Percentiles rank a stretch among this genome's conserved stretches.
phyloP scores from a whole-genome alignment of 2,888 invertebrate genomes.

The Melanchra persicariae region DNA sequence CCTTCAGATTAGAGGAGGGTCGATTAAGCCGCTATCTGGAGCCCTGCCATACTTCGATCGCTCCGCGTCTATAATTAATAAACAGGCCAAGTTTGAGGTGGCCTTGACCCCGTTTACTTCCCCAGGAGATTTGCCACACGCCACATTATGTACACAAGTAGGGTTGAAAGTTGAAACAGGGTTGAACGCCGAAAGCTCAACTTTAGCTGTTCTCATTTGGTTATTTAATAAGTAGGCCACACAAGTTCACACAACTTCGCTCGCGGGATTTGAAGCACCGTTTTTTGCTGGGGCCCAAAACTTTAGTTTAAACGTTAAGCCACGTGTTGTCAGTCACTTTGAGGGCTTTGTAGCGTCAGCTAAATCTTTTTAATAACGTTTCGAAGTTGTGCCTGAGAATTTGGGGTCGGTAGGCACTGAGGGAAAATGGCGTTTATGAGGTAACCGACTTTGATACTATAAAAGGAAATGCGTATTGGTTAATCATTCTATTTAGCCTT shows the following conservation, averaged over 20 bases:
- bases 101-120: slow-evolving; percentile 33
- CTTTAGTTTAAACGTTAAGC: not conserved
- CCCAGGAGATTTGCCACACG: slow-evolving; percentile 12
- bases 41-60: slow-evolving; percentile 24
- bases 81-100: slow-evolving; percentile 31
- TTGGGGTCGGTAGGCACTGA: not conserved
- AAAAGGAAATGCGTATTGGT: too few relatives aligned
- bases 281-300: not conserved
- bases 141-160: not conserved
- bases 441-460: too few relatives aligned
- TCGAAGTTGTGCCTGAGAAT: too few relatives aligned
- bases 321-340: not conserved
- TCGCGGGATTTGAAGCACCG: not conserved
- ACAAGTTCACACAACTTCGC: not conserved
- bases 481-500: too few relatives aligned
- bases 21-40: slow-evolving; percentile 9
- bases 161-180: not conserved
- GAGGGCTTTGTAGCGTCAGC: not conserved
- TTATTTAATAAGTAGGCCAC: not conserved
- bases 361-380: not conserved
- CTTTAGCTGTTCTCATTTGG: not conserved
- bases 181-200: not conserved
- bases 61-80: slow-evolving; percentile 34
- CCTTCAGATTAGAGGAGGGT: slow-evolving; percentile 20
- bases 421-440: not conserved